Base-by-base conservation (phyloP, 2,888 invertebrate genomes). In the Acleris cristana region DNA sequence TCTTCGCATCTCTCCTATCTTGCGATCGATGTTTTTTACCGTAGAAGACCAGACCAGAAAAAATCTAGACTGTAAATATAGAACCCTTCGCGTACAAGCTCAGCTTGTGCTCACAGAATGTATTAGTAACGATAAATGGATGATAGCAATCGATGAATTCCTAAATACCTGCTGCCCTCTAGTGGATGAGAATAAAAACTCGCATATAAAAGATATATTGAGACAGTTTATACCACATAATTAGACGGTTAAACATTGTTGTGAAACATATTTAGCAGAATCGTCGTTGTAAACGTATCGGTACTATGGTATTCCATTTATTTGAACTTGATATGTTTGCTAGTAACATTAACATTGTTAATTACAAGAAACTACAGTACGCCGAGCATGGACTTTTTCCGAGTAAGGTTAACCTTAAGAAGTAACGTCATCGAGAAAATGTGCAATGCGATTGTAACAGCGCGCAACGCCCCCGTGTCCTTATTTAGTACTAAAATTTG, bases 231-330 rank as follows among this genome's bases (percentile, higher is more conserved):
- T 60, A 54, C 54, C 23, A 40, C 54, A 18, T 65, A 65, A 65
- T 65, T 59, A 65, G 65, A 40, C 59, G 49, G 54, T 65, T 54
- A 60, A 12, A 65, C 65, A 65, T 60, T 49, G 54, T 59, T 60
- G 23, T 18, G 23, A n/a, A 54, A 48, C 48, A 54, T 26, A 54
- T 18, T 34, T 53, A 52, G 23, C 16, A 48, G 26, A 54, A 60
- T 54, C 23, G 48, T 40, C 59, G 26, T 49, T 54, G 54, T 60
- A 54, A 64, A 64, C 52, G 53, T 19, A 64, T 45, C 51, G 53
- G 30, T 58, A 40, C 40, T 14, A 12, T 12, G 40, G 40, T 40
- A 64, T 58, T 64, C 53, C 14, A 48, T 23, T 48, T 65, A 65
- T 58, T 58, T 30, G 45, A n/a, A 21, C 23, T 65, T 53, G 53